Evolutionary conservation across 37 sponge, comb jelly and placozoan genomes (phyloP).

Genomic region (Mnemiopsis leidyi): DNA sequence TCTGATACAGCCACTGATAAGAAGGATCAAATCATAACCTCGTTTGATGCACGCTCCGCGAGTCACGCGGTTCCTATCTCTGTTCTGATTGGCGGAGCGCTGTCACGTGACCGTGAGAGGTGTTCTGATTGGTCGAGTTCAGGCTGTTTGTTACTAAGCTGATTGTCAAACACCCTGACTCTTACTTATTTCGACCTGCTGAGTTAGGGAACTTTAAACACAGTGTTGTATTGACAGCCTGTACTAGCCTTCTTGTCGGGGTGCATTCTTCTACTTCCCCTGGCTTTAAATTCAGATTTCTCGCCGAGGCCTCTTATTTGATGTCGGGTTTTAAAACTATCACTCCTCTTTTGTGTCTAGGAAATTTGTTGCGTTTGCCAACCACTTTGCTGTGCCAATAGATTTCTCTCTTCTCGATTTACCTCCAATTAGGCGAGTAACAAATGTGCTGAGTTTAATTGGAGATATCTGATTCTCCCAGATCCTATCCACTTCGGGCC

Average conservation of each 20-base stretch:
- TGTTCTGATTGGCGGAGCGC: neutral
- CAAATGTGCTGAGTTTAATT: no score
- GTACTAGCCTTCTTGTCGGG: neutral
- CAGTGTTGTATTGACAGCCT: neutral
- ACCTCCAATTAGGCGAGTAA: no score
- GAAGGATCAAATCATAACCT: neutral
- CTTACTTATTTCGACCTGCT: neutral
- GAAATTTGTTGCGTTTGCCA: no score
- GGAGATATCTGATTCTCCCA: no score
- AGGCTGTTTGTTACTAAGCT: neutral
- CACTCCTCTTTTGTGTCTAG: neutral
- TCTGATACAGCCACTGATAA: neutral
- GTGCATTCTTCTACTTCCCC: neutral
- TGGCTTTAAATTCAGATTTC: neutral
- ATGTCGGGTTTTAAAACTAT: neutral
- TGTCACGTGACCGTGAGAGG: slow-evolving; percentile 19
- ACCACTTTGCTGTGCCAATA: no score
- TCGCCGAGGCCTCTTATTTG: neutral
- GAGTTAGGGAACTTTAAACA: neutral
- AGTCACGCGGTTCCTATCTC: neutral
- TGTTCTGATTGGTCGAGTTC: neutral
- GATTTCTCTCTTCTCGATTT: no score
- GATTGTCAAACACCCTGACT: neutral
- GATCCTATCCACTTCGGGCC: no score
- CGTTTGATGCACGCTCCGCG: neutral